A percentile compares a stretch with the other conserved stretches of the same genome.
Conservation (phyloP, 1,140 invertebrate species). For the Drosophila sturtevanti region DNA sequence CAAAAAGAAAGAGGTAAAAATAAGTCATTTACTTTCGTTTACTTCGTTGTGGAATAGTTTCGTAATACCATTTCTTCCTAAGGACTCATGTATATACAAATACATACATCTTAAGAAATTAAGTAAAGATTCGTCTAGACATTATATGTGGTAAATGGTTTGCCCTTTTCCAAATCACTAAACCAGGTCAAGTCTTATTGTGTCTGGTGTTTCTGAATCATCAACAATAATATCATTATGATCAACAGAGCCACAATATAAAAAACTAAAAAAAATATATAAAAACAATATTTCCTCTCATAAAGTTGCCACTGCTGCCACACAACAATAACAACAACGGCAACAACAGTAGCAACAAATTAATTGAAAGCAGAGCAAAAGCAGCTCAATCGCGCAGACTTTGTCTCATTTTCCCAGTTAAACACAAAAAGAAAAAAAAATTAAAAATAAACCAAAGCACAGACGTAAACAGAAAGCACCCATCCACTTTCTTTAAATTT, state of each 20-base stretch:
- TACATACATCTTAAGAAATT: too few species aligned
- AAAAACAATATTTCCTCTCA: constrained; percentile 7
- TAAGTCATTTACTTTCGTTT: too few species aligned
- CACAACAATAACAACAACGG: constrained; percentile 16
- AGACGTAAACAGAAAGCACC: constrained; percentile 48
- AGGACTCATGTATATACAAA: too few species aligned
- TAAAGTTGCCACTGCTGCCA: constrained; percentile 23
- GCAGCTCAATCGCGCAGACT: not conserved
- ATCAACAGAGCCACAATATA: constrained; percentile 34
- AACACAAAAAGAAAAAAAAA: constrained; percentile 15
- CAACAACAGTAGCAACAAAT: constrained; percentile 41
- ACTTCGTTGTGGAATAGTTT: too few species aligned
- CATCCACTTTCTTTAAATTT: constrained; percentile 72
- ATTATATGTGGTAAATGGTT: constrained; percentile 4
- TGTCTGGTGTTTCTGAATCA: constrained; percentile 1
- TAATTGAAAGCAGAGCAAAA: constrained; percentile 50
- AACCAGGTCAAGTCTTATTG: constrained; percentile 50
- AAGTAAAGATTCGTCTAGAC: too few species aligned
- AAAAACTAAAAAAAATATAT: constrained; percentile 29
- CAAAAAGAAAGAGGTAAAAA: too few species aligned
- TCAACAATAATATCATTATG: constrained; percentile 17
- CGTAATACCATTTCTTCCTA: too few species aligned
- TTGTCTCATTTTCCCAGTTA: constrained; percentile 24
- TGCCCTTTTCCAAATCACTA: constrained; percentile 56
- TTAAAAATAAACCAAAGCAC: not conserved